These are phyloP conservation scores for Myiozetetes cayanensis DNA, from an alignment of 2,113 vertebrate species.

Conservation along the genomic window DNA sequence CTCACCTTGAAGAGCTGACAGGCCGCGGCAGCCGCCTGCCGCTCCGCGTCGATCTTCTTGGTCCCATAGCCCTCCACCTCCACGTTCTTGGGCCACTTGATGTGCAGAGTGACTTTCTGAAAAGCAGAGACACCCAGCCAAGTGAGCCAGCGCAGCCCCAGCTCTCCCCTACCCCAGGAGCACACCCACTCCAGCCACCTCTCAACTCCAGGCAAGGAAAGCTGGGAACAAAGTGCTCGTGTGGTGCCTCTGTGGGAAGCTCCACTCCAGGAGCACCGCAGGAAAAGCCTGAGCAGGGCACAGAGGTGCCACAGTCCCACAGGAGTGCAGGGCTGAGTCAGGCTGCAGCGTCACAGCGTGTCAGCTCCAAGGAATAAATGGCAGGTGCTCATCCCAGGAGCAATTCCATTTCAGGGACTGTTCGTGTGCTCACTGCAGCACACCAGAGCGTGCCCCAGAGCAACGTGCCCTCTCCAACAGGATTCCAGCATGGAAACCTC, in stretches of 20 bases:
- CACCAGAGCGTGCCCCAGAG: not conserved
- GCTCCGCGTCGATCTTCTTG: slow-evolving; percentile 88
- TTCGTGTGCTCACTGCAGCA: not conserved
- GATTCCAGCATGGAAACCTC: not conserved
- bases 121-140: not conserved
- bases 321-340: not conserved
- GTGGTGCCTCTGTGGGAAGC: fast-evolving
- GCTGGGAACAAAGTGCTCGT: not conserved
- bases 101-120: slow-evolving; percentile 88
- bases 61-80: slow-evolving; percentile 87
- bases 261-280: not conserved
- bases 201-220: not conserved
- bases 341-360: fast-evolving
- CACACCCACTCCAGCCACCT: not conserved
- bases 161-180: not conserved
- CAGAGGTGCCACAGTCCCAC: not conserved
- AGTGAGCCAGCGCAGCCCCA: not conserved
- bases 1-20: slow-evolving; percentile 89
- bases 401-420: not conserved
- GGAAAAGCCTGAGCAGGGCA: not conserved
- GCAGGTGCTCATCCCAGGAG: not conserved
- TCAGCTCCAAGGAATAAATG: not conserved
- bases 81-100: slow-evolving; percentile 89
- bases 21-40: slow-evolving; percentile 88
- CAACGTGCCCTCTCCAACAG: not conserved